Evolutionary conservation across 30 jellyfish, hydroid and myxozoan species (phyloP).

Genomic region (Cassiopea andromeda): DNA sequence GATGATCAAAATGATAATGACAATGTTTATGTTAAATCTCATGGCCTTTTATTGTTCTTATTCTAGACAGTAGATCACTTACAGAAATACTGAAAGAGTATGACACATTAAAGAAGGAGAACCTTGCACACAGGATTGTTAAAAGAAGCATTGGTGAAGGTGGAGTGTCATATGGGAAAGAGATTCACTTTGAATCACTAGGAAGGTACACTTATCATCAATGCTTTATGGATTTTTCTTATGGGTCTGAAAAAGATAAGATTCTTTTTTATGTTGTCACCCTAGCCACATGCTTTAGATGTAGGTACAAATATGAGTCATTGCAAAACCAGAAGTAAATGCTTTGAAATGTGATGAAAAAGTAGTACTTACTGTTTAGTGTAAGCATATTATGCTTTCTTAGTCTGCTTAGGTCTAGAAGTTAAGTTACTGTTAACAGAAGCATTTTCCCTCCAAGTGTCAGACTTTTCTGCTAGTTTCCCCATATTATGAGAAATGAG

Average conservation of each 20-base stretch:
- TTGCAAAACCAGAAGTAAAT: background rate
- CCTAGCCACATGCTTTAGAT: background rate
- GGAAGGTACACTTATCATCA: slow-evolving; percentile 25
- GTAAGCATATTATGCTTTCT: background rate
- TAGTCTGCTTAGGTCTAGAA: too few relatives aligned
- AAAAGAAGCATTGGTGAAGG: slow-evolving; percentile 25
- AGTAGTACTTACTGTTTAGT: background rate
- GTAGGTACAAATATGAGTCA: too few relatives aligned
- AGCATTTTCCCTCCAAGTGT: background rate
- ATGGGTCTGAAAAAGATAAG: background rate
- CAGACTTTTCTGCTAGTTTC: too few relatives aligned
- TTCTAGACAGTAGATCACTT: slow-evolving; percentile 55
- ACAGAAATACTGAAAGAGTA: slow-evolving; percentile 63
- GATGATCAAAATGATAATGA: background rate
- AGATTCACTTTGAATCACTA: slow-evolving; percentile 40
- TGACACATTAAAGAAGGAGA: slow-evolving; percentile 70
- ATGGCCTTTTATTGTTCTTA: background rate
- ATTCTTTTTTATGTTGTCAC: background rate
- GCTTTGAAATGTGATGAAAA: too few relatives aligned
- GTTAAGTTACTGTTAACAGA: background rate
- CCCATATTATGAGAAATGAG: too few relatives aligned
- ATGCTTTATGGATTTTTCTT: background rate
- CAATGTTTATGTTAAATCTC: background rate
- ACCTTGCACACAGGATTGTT: slow-evolving; percentile 55
- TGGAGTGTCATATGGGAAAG: slow-evolving; percentile 6